Conservation (phyloP, 2,113 vertebrate species). For the Arenaria interpres region DNA sequence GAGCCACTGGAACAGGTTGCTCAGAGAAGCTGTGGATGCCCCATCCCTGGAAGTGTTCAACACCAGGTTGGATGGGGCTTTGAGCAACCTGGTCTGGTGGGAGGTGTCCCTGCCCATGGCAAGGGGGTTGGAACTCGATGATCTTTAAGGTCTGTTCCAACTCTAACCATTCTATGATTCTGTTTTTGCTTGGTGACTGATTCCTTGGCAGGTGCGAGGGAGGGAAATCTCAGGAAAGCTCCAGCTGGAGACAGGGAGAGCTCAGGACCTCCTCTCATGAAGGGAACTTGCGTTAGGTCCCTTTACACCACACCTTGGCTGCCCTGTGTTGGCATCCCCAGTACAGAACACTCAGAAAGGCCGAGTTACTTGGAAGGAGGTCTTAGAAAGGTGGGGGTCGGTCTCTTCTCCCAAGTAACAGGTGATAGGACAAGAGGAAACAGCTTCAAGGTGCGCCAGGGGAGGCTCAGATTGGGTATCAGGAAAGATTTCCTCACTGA, state of each 20-base stretch:
- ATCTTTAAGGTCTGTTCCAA: too few species aligned
- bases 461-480: background rate
- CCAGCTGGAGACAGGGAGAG: background rate
- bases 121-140: too few species aligned
- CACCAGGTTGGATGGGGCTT: too few species aligned
- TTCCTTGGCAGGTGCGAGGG: background rate
- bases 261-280: background rate
- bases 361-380: background rate
- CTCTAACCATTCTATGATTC: too few species aligned
- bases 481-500: background rate
- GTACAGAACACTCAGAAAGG: background rate
- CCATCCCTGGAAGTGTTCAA: too few species aligned
- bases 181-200: too few species aligned
- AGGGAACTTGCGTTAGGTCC: rapidly evolving
- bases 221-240: background rate
- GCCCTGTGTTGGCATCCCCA: rapidly evolving
- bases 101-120: too few species aligned
- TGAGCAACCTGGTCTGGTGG: too few species aligned
- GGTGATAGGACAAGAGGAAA: background rate
- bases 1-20: too few species aligned
- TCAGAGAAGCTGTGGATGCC: too few species aligned
- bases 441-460: background rate
- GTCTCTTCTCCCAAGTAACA: background rate
- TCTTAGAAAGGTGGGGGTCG: background rate
- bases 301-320: background rate